Base-by-base conservation (phyloP, 2,797 vertebrate species). In the Neopelma chrysocephalum region DNA sequence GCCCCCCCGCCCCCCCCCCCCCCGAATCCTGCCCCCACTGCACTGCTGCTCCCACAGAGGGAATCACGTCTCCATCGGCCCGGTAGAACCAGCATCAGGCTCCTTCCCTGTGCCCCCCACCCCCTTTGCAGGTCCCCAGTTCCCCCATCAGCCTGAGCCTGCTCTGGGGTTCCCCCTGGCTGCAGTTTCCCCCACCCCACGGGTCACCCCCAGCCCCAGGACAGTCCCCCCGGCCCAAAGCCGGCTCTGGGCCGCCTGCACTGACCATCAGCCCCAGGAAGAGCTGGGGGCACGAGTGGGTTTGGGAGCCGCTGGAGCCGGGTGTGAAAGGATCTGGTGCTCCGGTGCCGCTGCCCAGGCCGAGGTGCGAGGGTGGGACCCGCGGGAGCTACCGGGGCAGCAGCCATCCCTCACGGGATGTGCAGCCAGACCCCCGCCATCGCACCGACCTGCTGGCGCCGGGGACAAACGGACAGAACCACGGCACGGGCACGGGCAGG, bases 11-110 rank as follows among this genome's bases (percentile, higher is more conserved):
- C 48, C 25, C 14, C 47, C 22, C 47, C 1, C 8, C 20, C 36
- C 4, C 2, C 15, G 1, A 50, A 16, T 23, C 29, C 36, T 8
- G 17, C 56, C 15, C 3, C 9, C 38, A 38, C 10, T 1, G 0
- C 12, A 5, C 32, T 32, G 64, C 54, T 2, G 16, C 31, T 27
- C 76, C n/a, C 12, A 1, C 22, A 8, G 31, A 12, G 4, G 2
- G 23, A 51, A 11, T 11, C 10, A 0, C 1, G 1, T 25, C 10
- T 58, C 58, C 58, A 22, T 22, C 22, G 0, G 18, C 48, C 38
- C 57, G 20, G 23, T 3, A 1, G 7, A 38, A 62, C 47, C 62
- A 65, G 29, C 1, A 0, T 15, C 7, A 6, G 6, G 27, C 29
- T 64, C 34, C 40, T 36, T 56, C 57, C 51, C 43, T 17, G 38